Conservation (phyloP, 2,113 vertebrate genomes). For the Romanogobio albipinnatus region DNA sequence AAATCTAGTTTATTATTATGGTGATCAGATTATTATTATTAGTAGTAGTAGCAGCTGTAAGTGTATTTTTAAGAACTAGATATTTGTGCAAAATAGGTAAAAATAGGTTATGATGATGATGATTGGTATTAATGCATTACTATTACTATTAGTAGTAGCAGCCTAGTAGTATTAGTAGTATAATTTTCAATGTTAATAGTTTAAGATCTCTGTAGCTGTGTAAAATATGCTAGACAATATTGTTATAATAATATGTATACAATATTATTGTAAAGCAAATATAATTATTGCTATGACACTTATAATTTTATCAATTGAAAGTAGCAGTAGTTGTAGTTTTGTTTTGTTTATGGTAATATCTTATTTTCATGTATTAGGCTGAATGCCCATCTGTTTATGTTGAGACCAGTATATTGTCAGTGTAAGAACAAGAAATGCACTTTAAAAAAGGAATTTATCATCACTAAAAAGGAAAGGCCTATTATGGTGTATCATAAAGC, state of each 20-base stretch:
- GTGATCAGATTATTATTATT: no score
- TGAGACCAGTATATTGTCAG: background rate
- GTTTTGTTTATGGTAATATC: background rate
- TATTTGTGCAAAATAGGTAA: background rate
- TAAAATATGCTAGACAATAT: no score
- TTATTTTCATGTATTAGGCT: background rate
- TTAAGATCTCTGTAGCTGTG: no score
- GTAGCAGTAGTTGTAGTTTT: background rate
- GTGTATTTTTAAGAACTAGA: background rate
- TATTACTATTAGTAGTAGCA: background rate
- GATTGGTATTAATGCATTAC: background rate
- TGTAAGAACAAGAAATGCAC: background rate
- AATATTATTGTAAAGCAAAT: no score
- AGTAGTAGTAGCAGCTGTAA: background rate
- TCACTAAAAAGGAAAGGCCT: background rate
- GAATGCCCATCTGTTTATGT: background rate
- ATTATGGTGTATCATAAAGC: background rate
- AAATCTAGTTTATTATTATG: background rate
- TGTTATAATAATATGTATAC: no score
- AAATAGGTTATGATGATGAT: background rate
- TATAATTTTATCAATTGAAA: background rate
- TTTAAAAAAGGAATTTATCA: background rate
- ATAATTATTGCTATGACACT: no score
- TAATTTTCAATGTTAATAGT: no score
- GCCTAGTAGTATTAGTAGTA: background rate